A percentile compares a stretch with the other conserved stretches of the same genome.
Evolutionary conservation across 2,888 invertebrate genomes (phyloP).

Genomic region (Pterostichus niger): DNA sequence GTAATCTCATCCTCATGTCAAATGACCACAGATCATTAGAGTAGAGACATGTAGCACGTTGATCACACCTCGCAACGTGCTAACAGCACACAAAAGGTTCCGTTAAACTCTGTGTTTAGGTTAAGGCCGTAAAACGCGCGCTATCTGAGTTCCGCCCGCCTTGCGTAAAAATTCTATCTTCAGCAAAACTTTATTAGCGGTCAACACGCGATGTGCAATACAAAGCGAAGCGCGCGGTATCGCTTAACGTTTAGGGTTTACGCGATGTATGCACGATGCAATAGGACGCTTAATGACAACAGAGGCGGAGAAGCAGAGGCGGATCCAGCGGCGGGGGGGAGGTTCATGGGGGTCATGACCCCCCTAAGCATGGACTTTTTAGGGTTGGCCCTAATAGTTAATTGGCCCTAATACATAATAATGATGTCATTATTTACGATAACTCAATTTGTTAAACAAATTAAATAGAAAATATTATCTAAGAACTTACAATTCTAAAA

Average conservation of each 20-base stretch:
- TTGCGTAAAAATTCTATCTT: constrained; percentile 65
- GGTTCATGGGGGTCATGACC: too few relatives aligned
- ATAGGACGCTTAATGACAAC: constrained; percentile 23
- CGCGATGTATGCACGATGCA: constrained; percentile 5
- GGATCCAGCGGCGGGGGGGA: too few relatives aligned
- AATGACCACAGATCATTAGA: constrained; percentile 33
- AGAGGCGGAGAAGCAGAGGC: not conserved
- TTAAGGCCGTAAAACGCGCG: constrained; percentile 34
- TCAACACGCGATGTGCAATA: constrained; percentile 59
- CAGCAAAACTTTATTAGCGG: constrained; percentile 67
- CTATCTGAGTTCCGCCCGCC: constrained; percentile 54
- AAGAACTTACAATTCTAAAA: too few relatives aligned
- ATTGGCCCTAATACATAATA: too few relatives aligned
- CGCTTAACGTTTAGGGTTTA: not conserved
- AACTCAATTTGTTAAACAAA: too few relatives aligned
- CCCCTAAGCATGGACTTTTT: too few relatives aligned
- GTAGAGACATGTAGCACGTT: constrained; percentile 14
- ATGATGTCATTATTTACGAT: too few relatives aligned
- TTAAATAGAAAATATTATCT: too few relatives aligned
- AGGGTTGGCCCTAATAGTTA: too few relatives aligned
- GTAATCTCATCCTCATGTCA: not conserved
- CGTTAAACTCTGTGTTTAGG: constrained; percentile 35
- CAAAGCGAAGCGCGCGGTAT: constrained; percentile 2
- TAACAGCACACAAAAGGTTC: constrained; percentile 40
- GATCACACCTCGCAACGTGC: constrained; percentile 25